phyloP scores from a whole-genome alignment of 37 sponge, comb jelly and placozoan species.

The Bolinopsis microptera region DNA sequence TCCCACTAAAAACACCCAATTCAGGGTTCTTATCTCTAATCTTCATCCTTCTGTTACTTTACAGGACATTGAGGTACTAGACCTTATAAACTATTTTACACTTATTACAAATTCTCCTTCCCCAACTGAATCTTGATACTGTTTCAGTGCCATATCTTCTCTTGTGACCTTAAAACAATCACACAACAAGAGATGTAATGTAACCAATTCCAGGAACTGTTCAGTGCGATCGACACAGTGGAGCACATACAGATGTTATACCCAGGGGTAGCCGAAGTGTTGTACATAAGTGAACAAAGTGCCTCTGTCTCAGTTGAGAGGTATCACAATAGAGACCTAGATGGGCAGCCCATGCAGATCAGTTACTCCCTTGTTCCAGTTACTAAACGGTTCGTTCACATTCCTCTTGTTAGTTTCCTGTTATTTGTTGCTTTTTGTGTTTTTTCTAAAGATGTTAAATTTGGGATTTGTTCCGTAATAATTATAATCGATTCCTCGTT shows the following conservation, averaged over 20 bases:
- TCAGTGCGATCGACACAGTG: conserved; percentile 26
- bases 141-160: too few species aligned
- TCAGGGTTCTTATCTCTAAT: conserved; percentile 27
- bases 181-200: too few species aligned
- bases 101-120: too few species aligned
- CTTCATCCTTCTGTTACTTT: conserved; percentile 57
- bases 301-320: not conserved
- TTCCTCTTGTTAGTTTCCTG: too few species aligned
- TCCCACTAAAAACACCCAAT: not conserved
- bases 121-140: too few species aligned
- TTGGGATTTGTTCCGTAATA: too few species aligned
- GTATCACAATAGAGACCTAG: conserved; percentile 47
- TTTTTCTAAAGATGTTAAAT: too few species aligned
- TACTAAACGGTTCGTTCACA: not conserved
- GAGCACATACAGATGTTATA: conserved; percentile 57
- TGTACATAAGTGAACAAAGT: conserved; percentile 5
- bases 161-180: too few species aligned
- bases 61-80: conserved; percentile 58
- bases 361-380: not conserved
- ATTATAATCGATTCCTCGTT: too few species aligned
- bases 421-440: too few species aligned
- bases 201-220: conserved; percentile 50
- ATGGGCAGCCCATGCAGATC: conserved; percentile 65
- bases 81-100: too few species aligned
- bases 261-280: conserved; percentile 42